Conservation (phyloP, 2,113 vertebrate genomes). For the Hemichromis elongatus region DNA sequence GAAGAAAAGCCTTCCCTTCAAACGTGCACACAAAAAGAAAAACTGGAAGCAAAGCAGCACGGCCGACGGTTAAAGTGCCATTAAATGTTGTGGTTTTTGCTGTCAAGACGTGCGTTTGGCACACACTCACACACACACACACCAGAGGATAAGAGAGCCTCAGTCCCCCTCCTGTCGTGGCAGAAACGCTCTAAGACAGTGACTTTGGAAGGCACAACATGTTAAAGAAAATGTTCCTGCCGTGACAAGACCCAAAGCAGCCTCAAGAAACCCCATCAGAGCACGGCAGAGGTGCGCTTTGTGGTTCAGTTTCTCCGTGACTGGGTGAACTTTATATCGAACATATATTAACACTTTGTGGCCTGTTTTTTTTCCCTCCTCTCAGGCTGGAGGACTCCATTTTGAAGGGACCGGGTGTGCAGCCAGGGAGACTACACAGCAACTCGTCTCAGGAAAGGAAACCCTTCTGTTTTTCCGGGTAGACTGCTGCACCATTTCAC, state of each 20-base stretch:
- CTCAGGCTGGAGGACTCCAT: conserved; percentile 75
- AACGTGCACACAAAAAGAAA: not conserved
- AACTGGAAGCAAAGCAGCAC: not conserved
- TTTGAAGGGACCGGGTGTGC: conserved; percentile 71
- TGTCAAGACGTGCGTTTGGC: not conserved
- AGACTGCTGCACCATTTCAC: conserved; percentile 16
- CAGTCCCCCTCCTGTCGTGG: conserved; percentile 31
- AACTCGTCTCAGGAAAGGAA: conserved; percentile 38
- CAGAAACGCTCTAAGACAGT: conserved; percentile 35
- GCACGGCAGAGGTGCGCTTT: not conserved
- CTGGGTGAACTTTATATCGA: conserved; percentile 57
- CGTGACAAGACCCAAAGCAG: not conserved
- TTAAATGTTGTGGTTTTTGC: not conserved
- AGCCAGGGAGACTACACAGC: conserved; percentile 28
- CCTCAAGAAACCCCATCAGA: not conserved
- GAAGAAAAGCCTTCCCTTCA: not conserved
- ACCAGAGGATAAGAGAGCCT: not conserved
- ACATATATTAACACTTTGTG: conserved; percentile 75
- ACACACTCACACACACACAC: not conserved
- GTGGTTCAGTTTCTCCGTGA: conserved; percentile 10
- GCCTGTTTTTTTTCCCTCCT: conserved; percentile 58
- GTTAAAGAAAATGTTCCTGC: conserved; percentile 3
- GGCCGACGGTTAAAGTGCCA: not conserved
- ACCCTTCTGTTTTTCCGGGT: conserved; percentile 42
- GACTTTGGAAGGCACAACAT: conserved; percentile 21